A percentile compares a stretch with the other conserved stretches of the same genome.
Evolutionary conservation across 1,140 invertebrate genomes (phyloP).

Genomic region (Frieseomelitta varia): DNA sequence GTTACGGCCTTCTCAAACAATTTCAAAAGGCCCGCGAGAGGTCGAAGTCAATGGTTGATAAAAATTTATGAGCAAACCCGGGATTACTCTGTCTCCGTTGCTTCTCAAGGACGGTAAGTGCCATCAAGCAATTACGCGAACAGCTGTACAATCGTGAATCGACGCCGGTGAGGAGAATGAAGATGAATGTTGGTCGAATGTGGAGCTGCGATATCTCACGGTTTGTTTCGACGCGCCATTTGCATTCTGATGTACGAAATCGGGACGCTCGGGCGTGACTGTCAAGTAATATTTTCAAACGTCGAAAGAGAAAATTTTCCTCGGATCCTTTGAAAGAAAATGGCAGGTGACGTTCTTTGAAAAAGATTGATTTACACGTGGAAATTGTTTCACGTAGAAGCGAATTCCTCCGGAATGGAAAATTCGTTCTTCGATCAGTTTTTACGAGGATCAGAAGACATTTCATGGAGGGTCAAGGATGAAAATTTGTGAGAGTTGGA

Average conservation of each 20-base stretch:
- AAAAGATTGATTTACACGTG: neutral
- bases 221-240: neutral
- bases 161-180: conserved; percentile 25
- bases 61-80: conserved; percentile 36
- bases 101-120: neutral
- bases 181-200: conserved; percentile 34
- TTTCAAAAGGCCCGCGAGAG: neutral
- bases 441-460: neutral
- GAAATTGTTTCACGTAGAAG: neutral
- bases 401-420: neutral
- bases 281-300: neutral
- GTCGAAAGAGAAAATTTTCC: neutral
- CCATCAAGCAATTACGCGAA: conserved; percentile 34
- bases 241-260: conserved; percentile 15
- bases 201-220: conserved; percentile 7
- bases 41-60: conserved; percentile 15
- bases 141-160: conserved; percentile 12
- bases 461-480: neutral
- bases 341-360: neutral
- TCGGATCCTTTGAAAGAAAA: neutral
- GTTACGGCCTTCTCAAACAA: neutral
- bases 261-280: neutral
- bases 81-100: conserved; percentile 11
- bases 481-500: neutral
- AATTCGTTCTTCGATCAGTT: neutral